These are phyloP conservation scores for Macaria liturata DNA, from an alignment of 2,888 invertebrate genomes.

Conservation along the genomic window DNA sequence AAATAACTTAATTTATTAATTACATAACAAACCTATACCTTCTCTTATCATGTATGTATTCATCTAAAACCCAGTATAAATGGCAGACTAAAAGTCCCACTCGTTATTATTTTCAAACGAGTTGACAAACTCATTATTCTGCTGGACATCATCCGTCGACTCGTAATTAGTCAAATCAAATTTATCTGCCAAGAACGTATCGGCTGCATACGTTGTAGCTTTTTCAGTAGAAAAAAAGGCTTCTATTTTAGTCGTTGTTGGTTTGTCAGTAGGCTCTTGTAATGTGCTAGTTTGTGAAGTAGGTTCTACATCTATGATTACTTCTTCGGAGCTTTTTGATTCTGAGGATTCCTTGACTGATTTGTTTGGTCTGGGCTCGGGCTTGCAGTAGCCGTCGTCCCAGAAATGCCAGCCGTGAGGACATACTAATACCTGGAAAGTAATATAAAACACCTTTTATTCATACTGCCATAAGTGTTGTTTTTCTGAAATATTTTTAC, in stretches of 20 bases:
- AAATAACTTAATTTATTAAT: too few species aligned
- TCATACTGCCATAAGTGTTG: too few species aligned
- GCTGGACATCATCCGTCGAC: conserved; percentile 49
- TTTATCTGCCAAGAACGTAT: conserved; percentile 74
- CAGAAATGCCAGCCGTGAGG: conserved; percentile 73
- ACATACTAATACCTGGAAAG: conserved; percentile 62
- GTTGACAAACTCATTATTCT: conserved; percentile 46
- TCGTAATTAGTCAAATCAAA: conserved; percentile 68
- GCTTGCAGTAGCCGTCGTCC: conserved; percentile 60
- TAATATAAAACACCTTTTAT: too few species aligned
- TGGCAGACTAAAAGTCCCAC: conserved; percentile 10
- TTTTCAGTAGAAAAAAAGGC: conserved; percentile 69
- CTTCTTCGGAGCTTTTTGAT: conserved; percentile 24
- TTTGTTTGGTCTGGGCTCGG: conserved; percentile 43
- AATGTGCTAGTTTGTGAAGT: conserved; percentile 16
- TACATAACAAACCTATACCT: too few species aligned
- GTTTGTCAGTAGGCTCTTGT: conserved; percentile 16
- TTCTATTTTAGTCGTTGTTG: conserved; percentile 44
- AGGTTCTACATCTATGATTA: conserved; percentile 9
- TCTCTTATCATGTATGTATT: too few species aligned
- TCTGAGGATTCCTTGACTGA: conserved; percentile 8
- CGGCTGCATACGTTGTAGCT: conserved; percentile 53
- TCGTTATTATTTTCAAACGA: conserved; percentile 51
- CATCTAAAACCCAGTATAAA: too few species aligned
- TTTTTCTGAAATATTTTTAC: too few species aligned